Evolutionary conservation across 1,140 invertebrate genomes (phyloP), one percentile per base, ranked within the genome.

Genomic region (Acromyrmex charruanus): DNA sequence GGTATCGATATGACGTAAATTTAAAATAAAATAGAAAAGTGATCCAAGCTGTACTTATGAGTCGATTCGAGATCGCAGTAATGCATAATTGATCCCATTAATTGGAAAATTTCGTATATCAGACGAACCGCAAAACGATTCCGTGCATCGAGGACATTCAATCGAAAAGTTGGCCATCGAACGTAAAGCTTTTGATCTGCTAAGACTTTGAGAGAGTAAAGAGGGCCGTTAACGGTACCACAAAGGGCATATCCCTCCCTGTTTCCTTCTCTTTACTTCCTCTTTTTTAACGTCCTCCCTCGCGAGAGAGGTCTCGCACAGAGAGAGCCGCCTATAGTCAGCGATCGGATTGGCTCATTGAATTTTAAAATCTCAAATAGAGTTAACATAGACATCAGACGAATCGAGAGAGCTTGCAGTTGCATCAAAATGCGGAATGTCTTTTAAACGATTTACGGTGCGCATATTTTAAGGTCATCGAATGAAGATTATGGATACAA

Each of bases 321-420:
- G 69, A 68, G 65, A 51, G 79, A 89, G 44, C 49, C 66, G 61
- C 35, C 63, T 77, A 87, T 87, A 88, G 66, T 86, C 75, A 71
- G n/a, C 89, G 89, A 90, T 90, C 89, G 80, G 85, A 92, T 91
- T 87, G 89, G 87, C 86, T 92, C 92, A 88, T 93, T 92, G 90
- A 92, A 92, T 92, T 93, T 91, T 88, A 90, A 92, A 92, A 91
- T 92, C 55, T 77, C 90, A 88, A 87, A 90, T 90, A 90, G 81
- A 90, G 90, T 91, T 91, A 91, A 82, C 82, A 81, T 71, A 88
- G 86, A 90, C 89, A 90, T 90, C 86, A 82, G 81, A 90, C 61
- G 82, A 21, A 25, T 63, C 55, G 53, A 39, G 53, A 68, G 44
- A 51, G 58, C 86, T 85, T 21, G 75, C 44, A 28, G 7, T 39